phyloP scores from a whole-genome alignment of 2,797 vertebrate genomes.

The Xyrichtys novacula region DNA sequence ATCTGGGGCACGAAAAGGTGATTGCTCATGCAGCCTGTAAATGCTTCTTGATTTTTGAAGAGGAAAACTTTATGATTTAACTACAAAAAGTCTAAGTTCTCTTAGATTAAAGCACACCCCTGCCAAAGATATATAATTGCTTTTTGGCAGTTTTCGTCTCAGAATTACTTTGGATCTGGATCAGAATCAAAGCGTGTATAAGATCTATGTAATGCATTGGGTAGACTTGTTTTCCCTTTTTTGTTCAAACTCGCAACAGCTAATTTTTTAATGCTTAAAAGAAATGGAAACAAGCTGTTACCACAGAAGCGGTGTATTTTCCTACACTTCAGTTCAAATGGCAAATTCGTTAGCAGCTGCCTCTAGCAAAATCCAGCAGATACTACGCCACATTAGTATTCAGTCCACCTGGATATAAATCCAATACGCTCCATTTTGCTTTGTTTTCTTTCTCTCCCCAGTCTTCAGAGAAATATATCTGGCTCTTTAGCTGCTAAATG shows the following conservation, averaged over 20 bases:
- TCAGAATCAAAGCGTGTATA: neutral
- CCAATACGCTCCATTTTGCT: slow-evolving; percentile 3
- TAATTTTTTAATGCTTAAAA: neutral
- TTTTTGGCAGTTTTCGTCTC: neutral
- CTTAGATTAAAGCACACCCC: neutral
- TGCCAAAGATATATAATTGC: neutral
- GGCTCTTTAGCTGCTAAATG: slow-evolving; percentile 24
- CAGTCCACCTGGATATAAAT: slow-evolving; percentile 22
- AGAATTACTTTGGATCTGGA: neutral
- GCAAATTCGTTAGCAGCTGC: slow-evolving; percentile 5
- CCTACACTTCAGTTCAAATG: neutral
- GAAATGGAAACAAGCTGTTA: neutral
- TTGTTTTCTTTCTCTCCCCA: slow-evolving; percentile 18
- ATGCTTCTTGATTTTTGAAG: slow-evolving; percentile 13
- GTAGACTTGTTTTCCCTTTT: neutral
- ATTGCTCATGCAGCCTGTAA: slow-evolving; percentile 31
- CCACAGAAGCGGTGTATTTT: neutral
- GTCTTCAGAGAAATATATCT: slow-evolving; percentile 21
- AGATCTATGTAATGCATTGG: neutral
- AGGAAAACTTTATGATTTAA: slow-evolving; percentile 11
- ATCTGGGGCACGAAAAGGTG: slow-evolving; percentile 38
- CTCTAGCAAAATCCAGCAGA: slow-evolving; percentile 2
- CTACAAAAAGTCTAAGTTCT: slow-evolving; percentile 5
- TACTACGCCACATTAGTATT: slow-evolving; percentile 13
- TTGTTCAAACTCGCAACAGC: neutral